phyloP scores from a whole-genome alignment of 2,113 vertebrate species.

The Podarcis cretensis region DNA sequence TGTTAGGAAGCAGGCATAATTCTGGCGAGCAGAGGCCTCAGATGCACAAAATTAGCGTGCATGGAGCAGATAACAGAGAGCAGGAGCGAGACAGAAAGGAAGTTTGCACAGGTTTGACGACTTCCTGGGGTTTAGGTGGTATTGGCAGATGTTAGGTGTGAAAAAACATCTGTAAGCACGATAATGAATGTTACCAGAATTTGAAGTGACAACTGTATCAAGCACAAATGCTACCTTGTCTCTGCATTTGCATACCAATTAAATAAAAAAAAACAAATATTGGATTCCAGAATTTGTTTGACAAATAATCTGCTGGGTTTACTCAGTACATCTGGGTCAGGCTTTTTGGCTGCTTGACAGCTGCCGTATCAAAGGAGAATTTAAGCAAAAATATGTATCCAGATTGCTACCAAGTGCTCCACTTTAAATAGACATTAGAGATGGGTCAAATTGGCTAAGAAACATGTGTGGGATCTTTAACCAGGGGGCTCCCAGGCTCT shows the following conservation, averaged over 20 bases:
- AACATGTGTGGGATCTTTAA: slow-evolving; percentile 26
- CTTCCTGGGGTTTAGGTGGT: slow-evolving; percentile 89
- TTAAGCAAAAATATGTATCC: slow-evolving; percentile 75
- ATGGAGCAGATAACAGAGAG: slow-evolving; percentile 90
- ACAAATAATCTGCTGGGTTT: slow-evolving; percentile 93
- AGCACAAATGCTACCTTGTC: slow-evolving; percentile 83
- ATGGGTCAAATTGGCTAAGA: slow-evolving; percentile 50
- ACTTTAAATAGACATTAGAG: slow-evolving; percentile 65
- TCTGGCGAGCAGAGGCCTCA: slow-evolving; percentile 88
- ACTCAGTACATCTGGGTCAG: slow-evolving; percentile 87
- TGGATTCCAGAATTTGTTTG: slow-evolving; percentile 87
- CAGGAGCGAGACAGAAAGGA: slow-evolving; percentile 83
- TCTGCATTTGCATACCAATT: slow-evolving; percentile 83
- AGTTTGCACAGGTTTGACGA: slow-evolving; percentile 92
- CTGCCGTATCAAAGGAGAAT: slow-evolving; percentile 68
- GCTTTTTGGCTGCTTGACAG: slow-evolving; percentile 84
- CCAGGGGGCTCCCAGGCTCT: slow-evolving; percentile 26
- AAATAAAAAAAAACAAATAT: slow-evolving; percentile 80
- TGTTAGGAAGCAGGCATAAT: slow-evolving; percentile 89
- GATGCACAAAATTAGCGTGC: slow-evolving; percentile 93
- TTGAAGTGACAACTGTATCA: slow-evolving; percentile 87
- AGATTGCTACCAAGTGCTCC: slow-evolving; percentile 80
- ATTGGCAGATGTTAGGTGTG: slow-evolving; percentile 90
- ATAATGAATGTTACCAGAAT: slow-evolving; percentile 89
- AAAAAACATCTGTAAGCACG: slow-evolving; percentile 83